Conservation (phyloP, 2,113 vertebrate genomes). For the Apteryx mantelli region DNA sequence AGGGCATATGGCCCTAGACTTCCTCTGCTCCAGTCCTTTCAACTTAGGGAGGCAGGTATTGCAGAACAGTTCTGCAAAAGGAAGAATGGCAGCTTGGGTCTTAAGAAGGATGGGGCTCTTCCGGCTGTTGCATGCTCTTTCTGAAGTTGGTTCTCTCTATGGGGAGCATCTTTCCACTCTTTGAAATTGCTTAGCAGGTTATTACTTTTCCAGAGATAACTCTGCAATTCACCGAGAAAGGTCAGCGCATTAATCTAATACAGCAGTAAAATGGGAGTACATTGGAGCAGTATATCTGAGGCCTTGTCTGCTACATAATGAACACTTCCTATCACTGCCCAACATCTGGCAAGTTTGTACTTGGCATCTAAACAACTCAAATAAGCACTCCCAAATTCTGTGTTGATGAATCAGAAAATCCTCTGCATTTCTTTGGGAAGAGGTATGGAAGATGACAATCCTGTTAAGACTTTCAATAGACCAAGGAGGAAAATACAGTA, state of each 20-base stretch:
- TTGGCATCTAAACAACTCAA: not conserved
- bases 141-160: not conserved
- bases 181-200: not conserved
- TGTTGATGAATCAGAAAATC: not conserved
- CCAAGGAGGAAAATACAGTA: not conserved
- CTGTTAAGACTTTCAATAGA: not conserved
- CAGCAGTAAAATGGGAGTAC: not conserved
- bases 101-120: not conserved
- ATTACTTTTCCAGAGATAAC: not conserved
- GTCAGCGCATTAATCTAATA: not conserved
- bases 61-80: not conserved
- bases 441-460: not conserved
- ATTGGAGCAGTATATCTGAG: not conserved
- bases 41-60: not conserved
- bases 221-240: not conserved
- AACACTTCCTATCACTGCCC: not conserved
- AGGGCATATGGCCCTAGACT: not conserved
- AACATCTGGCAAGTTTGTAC: not conserved
- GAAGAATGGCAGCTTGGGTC: not conserved
- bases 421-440: not conserved
- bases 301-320: not conserved
- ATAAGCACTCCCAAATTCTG: not conserved
- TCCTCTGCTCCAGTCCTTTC: not conserved
- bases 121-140: not conserved
- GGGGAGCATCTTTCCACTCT: not conserved